Evolutionary conservation across 92 coral and sea anemone genomes (phyloP).

Genomic region (Zoanthus solanderi): DNA sequence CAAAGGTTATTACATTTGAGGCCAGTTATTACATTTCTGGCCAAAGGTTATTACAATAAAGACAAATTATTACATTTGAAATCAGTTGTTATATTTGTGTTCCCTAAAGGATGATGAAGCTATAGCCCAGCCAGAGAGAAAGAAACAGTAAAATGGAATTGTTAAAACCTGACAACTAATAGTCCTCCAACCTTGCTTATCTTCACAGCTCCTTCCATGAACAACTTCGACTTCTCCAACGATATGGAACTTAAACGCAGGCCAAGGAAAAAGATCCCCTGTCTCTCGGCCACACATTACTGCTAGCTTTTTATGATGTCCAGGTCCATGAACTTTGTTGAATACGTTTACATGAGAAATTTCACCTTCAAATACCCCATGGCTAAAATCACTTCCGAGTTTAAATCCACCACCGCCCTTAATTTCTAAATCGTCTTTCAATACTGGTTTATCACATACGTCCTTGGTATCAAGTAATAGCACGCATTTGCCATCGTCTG

Average conservation of each 20-base stretch:
- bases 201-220: conserved; percentile 35
- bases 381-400: conserved; percentile 10
- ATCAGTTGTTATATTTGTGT: too few relatives aligned
- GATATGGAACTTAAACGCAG: conserved; percentile 16
- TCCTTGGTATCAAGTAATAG: background rate
- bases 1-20: too few relatives aligned
- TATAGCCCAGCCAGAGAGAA: too few relatives aligned
- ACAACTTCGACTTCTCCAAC: conserved; percentile 30
- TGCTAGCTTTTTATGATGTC: background rate
- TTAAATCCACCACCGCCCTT: conserved; percentile 13
- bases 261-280: conserved; percentile 35
- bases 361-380: background rate
- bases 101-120: too few relatives aligned
- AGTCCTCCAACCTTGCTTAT: conserved; percentile 22
- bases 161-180: too few relatives aligned
- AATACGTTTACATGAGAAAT: conserved; percentile 41
- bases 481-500: background rate
- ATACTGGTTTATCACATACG: background rate
- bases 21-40: too few relatives aligned
- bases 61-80: too few relatives aligned
- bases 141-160: too few relatives aligned
- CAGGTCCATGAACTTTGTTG: background rate
- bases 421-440: background rate
- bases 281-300: conserved; percentile 30
- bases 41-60: too few relatives aligned